Base-by-base conservation (phyloP, 2,888 invertebrate genomes). In the Rhagium mordax region DNA sequence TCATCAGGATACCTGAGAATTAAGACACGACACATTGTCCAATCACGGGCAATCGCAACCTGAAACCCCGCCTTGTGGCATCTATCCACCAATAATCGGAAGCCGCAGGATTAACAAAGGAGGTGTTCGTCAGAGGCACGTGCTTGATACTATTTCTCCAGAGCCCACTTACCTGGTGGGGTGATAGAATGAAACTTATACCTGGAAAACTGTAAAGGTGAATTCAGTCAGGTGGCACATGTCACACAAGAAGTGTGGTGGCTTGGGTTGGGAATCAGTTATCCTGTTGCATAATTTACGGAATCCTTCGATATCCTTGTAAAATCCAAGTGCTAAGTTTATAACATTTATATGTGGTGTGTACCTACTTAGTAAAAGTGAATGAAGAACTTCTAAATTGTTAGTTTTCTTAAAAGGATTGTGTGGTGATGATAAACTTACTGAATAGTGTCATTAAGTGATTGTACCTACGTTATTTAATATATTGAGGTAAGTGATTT, bases 181-280 rank as follows among this genome's bases (percentile, higher is more conserved):
- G 81, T 70, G 70, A 72, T 60, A 77, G 79, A 75, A 70, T 73
- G 76, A 74, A 80, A 79, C 77, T 79, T 82, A 83, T 84, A 85
- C 83, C 82, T 82, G 81, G 82, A 79, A 76, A 82, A 81, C 80
- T 70, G 79, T 79, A 66, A 76, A 78, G 74, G 78, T 75, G 75
- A 76, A 81, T 82, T 83, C 83, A 85, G 85, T 85, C 82, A 84
- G 83, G 85, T 85, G 83, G 81, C 74, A 79, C 80, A 77, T 78
- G 75, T 75, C 78, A 75, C 71, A 70, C 74, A 70, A 61, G 70
- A 71, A 66, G 75, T 67, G 72, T 72, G 67, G 75, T 49, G 55
- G 41, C n/a, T n/a, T n/a, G n/a, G n/a, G n/a, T n/a, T n/a, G 69
- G 47, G 70, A 55, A 55, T 53, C 67, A 57, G 67, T 67, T 29